Evolutionary conservation across 2,888 invertebrate genomes (phyloP), one percentile per base, ranked within the genome.

Genomic region (Dolichomitus sp.): DNA sequence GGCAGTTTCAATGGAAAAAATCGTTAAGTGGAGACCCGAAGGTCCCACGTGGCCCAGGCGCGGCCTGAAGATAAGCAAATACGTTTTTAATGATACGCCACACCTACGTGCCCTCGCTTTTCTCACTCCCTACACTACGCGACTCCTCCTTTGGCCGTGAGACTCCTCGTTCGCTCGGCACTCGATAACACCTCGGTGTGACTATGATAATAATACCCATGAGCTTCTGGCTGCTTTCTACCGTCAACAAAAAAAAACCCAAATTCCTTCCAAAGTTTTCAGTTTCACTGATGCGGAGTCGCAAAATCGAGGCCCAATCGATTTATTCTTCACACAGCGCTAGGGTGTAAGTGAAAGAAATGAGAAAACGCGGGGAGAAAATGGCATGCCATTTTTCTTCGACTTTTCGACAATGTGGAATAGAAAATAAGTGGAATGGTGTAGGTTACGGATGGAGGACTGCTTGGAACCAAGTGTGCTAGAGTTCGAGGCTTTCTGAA

Each of bases 31-130:
- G 61, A 69, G 30, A 48, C 69, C 48, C 68, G 48, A 59, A 40
- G 40, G 59, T 59, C 27, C n/a, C 48, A 50, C 33, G 48, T 40
- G 37, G 48, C 37, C 17, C 69, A 50, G 61, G 59, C 27, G 54
- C 66, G 75, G 65, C 77, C 30, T 52, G 19, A 50, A 70, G 87
- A 87, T 87, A 87, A 87, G 86, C 84, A 87, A 87, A 87, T 87
- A 84, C 45, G 83, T 85, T 87, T 87, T 85, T 87, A 82, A 87
- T 82, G 87, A 84, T 66, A 74, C 57, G 23, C 23, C 57, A 27
- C 57, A 57, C 50, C 69, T 50, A 23, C 17, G 17, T 19, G 30
- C 52, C 23, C 30, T 7, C 50, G 45, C 37, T 30, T 17, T 37
- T 61, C 50, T 45, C 37, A 14, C 65, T 9, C 19, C 33, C 50